Percentiles rank a stretch among this genome's conserved stretches.
Conservation (phyloP, 1,140 invertebrate genomes). For the Drosophila cardini region DNA sequence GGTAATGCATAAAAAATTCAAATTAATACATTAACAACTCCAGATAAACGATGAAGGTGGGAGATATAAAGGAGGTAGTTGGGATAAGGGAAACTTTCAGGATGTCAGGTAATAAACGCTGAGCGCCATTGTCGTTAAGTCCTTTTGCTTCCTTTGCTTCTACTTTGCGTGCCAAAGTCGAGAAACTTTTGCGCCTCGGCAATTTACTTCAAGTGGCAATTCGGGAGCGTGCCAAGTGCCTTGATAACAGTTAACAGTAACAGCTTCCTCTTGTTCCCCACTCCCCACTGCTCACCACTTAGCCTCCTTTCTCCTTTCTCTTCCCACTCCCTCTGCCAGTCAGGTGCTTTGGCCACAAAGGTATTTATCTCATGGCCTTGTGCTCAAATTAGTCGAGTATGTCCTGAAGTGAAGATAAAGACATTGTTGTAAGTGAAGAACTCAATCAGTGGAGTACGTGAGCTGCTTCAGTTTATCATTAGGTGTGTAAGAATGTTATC, state of each 20-base stretch:
- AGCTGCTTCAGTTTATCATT: constrained; percentile 4
- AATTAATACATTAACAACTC: constrained; percentile 78
- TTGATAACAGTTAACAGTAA: constrained; percentile 65
- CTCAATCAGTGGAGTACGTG: constrained; percentile 47
- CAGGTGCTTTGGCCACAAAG: constrained; percentile 58
- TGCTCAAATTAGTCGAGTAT: constrained; percentile 70
- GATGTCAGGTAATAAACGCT: constrained; percentile 72
- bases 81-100: neutral
- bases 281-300: too few relatives aligned
- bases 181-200: constrained; percentile 63
- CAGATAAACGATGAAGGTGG: constrained; percentile 38
- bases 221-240: constrained; percentile 80
- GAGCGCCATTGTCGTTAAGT: constrained; percentile 56
- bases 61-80: neutral
- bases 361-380: constrained; percentile 77
- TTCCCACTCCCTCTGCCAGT: neutral
- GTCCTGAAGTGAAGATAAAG: constrained; percentile 36
- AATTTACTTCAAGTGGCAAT: constrained; percentile 78
- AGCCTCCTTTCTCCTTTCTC: neutral
- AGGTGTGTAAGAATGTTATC: constrained; percentile 16
- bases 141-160: too few relatives aligned
- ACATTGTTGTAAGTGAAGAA: constrained; percentile 5
- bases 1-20: constrained; percentile 62
- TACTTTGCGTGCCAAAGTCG: constrained; percentile 65
- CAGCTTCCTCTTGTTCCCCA: neutral